Conservation (phyloP, 2,888 invertebrate genomes). For the Zygothrica quintamaculata region DNA sequence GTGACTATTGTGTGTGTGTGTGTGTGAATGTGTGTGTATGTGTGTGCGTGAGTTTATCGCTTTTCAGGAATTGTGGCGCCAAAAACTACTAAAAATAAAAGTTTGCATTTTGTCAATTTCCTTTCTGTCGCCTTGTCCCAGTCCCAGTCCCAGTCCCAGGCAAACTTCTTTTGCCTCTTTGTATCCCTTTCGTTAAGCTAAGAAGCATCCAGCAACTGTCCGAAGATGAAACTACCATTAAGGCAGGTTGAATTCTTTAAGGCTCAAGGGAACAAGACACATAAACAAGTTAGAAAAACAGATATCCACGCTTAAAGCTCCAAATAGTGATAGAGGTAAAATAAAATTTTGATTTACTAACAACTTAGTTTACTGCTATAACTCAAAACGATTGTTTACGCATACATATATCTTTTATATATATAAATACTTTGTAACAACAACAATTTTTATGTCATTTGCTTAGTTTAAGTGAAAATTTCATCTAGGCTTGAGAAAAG, state of each 20-base stretch:
- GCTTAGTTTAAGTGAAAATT: no score
- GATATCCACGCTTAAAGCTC: neutral
- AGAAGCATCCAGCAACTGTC: conserved; percentile 40
- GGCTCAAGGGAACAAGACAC: conserved; percentile 6
- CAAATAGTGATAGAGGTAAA: no score
- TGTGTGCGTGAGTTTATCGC: conserved; percentile 34
- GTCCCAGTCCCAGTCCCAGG: conserved; percentile 6
- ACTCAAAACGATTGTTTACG: no score
- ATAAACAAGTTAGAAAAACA: conserved; percentile 12
- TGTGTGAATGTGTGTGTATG: conserved; percentile 20
- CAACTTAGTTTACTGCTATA: no score
- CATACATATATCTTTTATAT: no score
- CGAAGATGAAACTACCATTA: conserved; percentile 35
- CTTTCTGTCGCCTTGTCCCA: conserved; percentile 72
- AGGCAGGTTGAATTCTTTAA: conserved; percentile 48
- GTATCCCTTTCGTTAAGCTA: neutral
- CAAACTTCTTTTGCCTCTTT: neutral
- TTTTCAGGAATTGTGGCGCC: conserved; percentile 72
- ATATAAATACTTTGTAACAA: no score
- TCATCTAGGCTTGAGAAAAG: no score
- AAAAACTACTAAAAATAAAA: conserved; percentile 81
- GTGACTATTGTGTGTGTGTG: no score
- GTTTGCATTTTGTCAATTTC: conserved; percentile 75
- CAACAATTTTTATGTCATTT: no score
- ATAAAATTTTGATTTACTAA: no score